phyloP scores from a whole-genome alignment of 37 sponge, comb jelly and placozoan species.

The Diacarnus erythraeanus region DNA sequence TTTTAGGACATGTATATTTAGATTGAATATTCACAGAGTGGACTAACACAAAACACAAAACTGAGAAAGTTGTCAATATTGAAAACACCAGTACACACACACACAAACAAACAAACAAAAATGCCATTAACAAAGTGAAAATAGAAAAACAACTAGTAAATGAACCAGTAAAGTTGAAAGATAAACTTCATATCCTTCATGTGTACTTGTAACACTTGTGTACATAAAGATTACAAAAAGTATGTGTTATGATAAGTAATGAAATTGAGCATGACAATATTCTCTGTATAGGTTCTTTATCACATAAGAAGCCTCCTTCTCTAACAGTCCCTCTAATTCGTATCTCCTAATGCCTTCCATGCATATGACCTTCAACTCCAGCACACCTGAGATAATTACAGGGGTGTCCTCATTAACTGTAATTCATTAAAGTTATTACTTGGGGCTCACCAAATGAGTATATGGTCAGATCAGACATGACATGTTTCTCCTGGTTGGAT shows the following conservation, averaged over 20 bases:
- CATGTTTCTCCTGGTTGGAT: slow-evolving; percentile 20
- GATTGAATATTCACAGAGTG: too few species aligned
- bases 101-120: too few species aligned
- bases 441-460: slow-evolving; percentile 1
- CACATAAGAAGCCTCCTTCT: not conserved
- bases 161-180: too few species aligned
- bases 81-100: not conserved
- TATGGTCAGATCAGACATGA: not conserved
- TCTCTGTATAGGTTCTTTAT: not conserved
- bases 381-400: not conserved
- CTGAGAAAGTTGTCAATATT: not conserved
- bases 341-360: not conserved
- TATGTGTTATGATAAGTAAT: not conserved
- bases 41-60: not conserved
- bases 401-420: not conserved
- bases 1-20: too few species aligned
- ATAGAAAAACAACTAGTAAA: not conserved
- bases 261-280: not conserved
- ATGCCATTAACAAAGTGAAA: not conserved
- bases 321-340: not conserved
- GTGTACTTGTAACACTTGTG: too few species aligned
- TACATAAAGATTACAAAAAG: too few species aligned
- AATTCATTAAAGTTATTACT: not conserved
- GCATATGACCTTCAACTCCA: not conserved
- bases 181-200: too few species aligned